phyloP scores from a whole-genome alignment of 2,888 invertebrate genomes.

The Adineta ricciae region DNA sequence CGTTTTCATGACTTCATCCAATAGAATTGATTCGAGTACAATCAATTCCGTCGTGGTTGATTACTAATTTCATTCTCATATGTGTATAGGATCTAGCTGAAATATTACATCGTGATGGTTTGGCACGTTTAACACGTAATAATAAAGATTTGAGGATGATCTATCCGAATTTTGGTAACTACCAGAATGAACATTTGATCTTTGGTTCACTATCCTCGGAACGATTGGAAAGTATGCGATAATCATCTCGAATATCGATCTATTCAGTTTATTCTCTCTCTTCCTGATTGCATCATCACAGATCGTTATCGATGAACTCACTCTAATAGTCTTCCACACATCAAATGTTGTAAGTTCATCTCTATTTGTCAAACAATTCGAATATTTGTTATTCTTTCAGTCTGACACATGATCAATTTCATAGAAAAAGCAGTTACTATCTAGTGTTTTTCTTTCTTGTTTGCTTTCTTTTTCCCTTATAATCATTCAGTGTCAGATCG shows the following conservation, averaged over 20 bases:
- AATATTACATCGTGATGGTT: neutral
- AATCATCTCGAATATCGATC: no score
- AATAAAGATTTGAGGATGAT: neutral
- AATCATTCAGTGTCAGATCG: conserved; percentile 9
- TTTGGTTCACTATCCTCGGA: neutral
- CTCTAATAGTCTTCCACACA: neutral
- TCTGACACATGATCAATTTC: neutral
- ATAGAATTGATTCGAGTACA: neutral
- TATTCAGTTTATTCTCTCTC: neutral
- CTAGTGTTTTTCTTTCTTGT: neutral
- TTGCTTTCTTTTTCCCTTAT: neutral
- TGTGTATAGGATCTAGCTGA: neutral
- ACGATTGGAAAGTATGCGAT: neutral
- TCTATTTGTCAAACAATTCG: neutral
- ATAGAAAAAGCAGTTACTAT: neutral
- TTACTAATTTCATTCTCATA: neutral
- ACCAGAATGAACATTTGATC: neutral
- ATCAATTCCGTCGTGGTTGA: no score
- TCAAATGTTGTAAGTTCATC: neutral
- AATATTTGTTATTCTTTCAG: neutral
- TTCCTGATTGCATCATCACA: neutral
- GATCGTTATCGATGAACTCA: neutral
- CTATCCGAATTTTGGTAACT: neutral
- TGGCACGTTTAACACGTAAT: neutral
- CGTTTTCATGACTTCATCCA: neutral